Conservation (phyloP, 2,888 invertebrate species). For the Artemia sp. region DNA sequence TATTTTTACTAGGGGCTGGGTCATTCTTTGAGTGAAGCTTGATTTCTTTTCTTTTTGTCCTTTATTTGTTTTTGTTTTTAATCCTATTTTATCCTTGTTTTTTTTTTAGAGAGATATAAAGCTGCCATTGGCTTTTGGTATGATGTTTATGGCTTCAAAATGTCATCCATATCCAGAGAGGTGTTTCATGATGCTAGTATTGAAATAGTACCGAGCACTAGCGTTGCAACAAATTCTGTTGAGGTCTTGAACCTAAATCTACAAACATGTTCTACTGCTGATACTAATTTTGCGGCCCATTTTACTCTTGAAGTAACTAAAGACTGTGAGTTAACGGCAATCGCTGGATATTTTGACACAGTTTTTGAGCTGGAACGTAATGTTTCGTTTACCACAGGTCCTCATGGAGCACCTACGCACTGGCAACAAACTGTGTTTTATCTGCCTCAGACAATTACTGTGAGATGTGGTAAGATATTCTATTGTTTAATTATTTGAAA, state of each 20-base stretch:
- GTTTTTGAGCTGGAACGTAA: constrained; percentile 54
- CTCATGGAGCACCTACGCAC: constrained; percentile 55
- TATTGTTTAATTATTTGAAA: no score
- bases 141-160: constrained; percentile 80
- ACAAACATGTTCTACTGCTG: constrained; percentile 46
- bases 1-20: no score
- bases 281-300: constrained; percentile 32
- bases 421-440: constrained; percentile 90
- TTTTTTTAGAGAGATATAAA: constrained; percentile 44
- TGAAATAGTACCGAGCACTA: constrained; percentile 44
- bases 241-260: constrained; percentile 55
- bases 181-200: constrained; percentile 60
- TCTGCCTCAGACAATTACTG: constrained; percentile 50
- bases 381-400: constrained; percentile 60
- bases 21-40: no score
- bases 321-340: constrained; percentile 52
- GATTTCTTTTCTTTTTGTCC: no score
- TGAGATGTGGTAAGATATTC: constrained; percentile 42
- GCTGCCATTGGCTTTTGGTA: constrained; percentile 71
- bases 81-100: constrained; percentile 11
- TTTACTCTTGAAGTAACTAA: constrained; percentile 36
- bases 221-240: constrained; percentile 48
- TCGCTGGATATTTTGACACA: constrained; percentile 79
- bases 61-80: constrained; percentile 16
- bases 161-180: constrained; percentile 73